A percentile compares a stretch with the other conserved stretches of the same genome.
Evolutionary conservation across 2,113 vertebrate genomes (phyloP).

Genomic region (Chelonoidis abingdonii): DNA sequence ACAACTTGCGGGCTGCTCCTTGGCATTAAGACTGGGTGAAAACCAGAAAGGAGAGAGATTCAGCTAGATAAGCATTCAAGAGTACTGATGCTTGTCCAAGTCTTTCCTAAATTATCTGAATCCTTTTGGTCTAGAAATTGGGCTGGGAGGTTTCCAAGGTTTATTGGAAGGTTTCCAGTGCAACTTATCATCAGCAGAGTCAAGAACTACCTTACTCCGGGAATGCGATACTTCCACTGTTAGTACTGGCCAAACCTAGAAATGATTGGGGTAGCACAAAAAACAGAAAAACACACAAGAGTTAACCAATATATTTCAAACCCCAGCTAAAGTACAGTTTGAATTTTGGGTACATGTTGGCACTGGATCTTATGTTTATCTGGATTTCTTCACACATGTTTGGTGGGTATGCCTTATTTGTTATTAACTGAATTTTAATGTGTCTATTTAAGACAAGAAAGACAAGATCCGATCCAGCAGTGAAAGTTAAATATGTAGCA

Average conservation of each 20-base stretch:
- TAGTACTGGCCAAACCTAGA: not conserved
- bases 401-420: too few species aligned
- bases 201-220: not conserved
- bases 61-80: not conserved
- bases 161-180: too few species aligned
- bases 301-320: not conserved
- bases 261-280: not conserved
- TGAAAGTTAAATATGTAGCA: too few species aligned
- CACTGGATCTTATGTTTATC: not conserved
- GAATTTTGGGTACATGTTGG: too few species aligned
- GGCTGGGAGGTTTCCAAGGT: not conserved
- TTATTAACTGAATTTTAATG: too few species aligned
- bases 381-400: not conserved
- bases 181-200: not conserved
- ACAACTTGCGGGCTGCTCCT: not conserved
- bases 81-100: not conserved
- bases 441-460: too few species aligned
- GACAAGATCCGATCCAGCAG: too few species aligned
- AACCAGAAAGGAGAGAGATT: not conserved
- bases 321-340: not conserved
- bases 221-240: too few species aligned
- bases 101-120: not conserved
- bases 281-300: not conserved
- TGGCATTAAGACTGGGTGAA: not conserved
- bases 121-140: not conserved